Base-by-base conservation (phyloP, 2,113 vertebrate species). In the Globicephala melas region DNA sequence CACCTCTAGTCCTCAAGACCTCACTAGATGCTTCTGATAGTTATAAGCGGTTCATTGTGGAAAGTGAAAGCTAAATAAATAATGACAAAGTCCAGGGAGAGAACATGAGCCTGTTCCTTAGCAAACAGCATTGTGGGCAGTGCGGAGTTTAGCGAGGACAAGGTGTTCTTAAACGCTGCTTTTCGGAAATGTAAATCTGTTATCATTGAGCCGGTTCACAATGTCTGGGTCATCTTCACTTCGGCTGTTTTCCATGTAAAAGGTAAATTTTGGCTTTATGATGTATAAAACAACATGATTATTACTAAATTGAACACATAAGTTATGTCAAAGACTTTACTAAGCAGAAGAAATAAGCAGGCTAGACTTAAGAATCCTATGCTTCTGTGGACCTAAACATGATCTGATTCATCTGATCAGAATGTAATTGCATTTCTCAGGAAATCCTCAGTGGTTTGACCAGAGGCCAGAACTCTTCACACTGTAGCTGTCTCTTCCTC, bases 401-500 rank as follows among this genome's bases (percentile, higher is more conserved):
- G 14, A 53, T 58, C 63, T 8, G 55, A 71, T 94, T 96, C 1
- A 1, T 81, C 74, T 85, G 11, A 1, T 92, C 25, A 81, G 91
- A 82, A 88, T n/a, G 11, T n/a, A 89, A 71, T 55, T 94, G 77
- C 50, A 41, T 87, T 97, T 96, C 91, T 93, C 63, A 93, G 97
- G 94, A 98, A 97, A 93, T 95, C 60, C 74, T 94, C 58, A 41
- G 95, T 60, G 82, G 53, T 95, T 97, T 98, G 94, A 94, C 60
- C 6, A 0, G 12, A 63, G 25, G 79, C 89, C 83, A 70, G 62
- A 88, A 94, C 76, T 65, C 60, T 90, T 95, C 58, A 33, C 13
- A 31, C 87, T 5, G 0, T 33, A 31, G 36, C 36, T 67, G 31
- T 84, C 71, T 95, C 41, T 23, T 86, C 15, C 6, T 55, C 20